Base-by-base conservation (phyloP, 2,888 invertebrate species). In the Brachyopa scutellaris region DNA sequence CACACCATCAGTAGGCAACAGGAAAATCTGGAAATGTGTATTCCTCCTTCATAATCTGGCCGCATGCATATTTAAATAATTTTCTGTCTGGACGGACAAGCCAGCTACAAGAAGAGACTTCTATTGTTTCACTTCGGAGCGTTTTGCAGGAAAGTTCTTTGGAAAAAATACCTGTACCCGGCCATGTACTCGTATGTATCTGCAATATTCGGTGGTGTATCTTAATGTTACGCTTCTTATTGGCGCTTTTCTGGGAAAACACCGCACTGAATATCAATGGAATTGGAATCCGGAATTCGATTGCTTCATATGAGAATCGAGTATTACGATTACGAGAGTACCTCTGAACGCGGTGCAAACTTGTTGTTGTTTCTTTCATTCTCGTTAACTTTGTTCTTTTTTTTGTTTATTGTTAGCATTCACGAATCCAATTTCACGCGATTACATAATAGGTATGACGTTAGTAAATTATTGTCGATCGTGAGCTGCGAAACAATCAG, bases 371-470 rank as follows among this genome's bases (percentile, higher is more conserved):
- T 29, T 36, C 19, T 67, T 69, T 11, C 33, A 21, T 38, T 57
- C 55, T 40, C 33, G 17, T 55, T 77, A 61, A 4, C 19, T 9
- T 17, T 38, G 15, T 21, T 19, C 13, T 13, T 47, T 15, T 15
- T 21, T 33, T 13, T 57, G 21, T 61, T 51, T 74, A n/a, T 59
- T 26, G 53, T 40, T 33, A 38, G 61, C 40, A 21, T 82, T 82
- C 82, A 82, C 82, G 82, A 82, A 82, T 66, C 77, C 82, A 82
- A 82, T 82, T 77, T 82, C 70, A 82, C 40, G 66, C 77, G 70
- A 82, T 77, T 82, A 82, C 77, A 77, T 82, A 70, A 82, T 77
- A 69, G 69, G 66, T 82, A 82, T 76, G 77, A 72, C 77, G 82
- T 70, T 72, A 77, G 70, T 82, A 82, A 82, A 82, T 82, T 77